Percentiles rank a stretch among this genome's conserved stretches.
Evolutionary conservation across 2,113 vertebrate species (phyloP).

Genomic region (Mormyrus iriodes): DNA sequence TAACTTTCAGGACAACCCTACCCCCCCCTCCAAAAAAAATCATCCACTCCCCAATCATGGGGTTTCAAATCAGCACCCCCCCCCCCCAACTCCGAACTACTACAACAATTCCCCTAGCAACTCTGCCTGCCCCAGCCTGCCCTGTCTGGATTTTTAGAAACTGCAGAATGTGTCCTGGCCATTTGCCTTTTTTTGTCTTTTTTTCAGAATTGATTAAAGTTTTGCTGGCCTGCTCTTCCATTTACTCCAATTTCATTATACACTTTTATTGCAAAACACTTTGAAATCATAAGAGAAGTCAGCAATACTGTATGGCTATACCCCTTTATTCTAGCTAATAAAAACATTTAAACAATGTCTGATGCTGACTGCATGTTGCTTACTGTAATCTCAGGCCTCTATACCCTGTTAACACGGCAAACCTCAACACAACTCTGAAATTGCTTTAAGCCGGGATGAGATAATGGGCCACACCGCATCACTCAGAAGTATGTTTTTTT

Average conservation of each 20-base stretch:
- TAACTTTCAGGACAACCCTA: slow-evolving; percentile 18
- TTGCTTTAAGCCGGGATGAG: neutral
- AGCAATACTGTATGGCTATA: neutral
- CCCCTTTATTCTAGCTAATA: neutral
- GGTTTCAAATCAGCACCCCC: neutral
- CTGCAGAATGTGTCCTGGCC: neutral
- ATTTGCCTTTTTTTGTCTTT: neutral
- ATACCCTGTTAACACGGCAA: neutral
- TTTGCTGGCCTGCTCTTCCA: neutral
- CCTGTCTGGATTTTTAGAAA: neutral
- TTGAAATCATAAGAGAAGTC: neutral
- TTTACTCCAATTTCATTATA: neutral
- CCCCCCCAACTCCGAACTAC: neutral
- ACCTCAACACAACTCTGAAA: neutral
- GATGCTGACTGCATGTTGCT: neutral
- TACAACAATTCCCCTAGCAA: neutral
- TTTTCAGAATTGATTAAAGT: neutral
- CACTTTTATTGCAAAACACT: neutral
- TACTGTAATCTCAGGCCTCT: neutral
- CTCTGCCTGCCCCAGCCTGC: neutral
- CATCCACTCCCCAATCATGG: neutral
- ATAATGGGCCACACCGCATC: neutral
- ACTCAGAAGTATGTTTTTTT: neutral
- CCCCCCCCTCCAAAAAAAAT: neutral
- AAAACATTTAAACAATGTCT: neutral